A percentile compares a stretch with the other conserved stretches of the same genome.
Conservation (phyloP, 2,797 vertebrate genomes). For the Xiphorhynchus erythropygius region DNA sequence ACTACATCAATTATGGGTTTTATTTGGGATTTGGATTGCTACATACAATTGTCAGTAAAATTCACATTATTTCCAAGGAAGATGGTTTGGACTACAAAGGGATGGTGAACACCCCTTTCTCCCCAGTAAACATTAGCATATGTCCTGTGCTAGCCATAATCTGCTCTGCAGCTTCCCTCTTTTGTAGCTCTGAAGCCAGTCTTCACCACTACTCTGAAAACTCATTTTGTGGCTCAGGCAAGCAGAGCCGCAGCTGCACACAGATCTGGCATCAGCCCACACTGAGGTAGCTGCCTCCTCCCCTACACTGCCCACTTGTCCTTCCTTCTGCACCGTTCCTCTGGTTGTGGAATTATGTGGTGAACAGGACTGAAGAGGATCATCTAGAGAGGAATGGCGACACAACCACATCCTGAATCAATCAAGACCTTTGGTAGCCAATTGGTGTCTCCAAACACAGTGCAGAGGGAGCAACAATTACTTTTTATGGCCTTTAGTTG, state of each 20-base stretch:
- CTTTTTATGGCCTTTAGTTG: not conserved
- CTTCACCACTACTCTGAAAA: not conserved
- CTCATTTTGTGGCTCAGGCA: not conserved
- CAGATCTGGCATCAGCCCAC: not conserved
- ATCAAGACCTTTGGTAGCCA: not conserved
- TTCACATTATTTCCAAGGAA: conserved; percentile 12
- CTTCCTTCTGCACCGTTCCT: not conserved
- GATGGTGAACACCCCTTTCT: not conserved
- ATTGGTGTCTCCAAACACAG: not conserved
- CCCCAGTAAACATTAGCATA: accelerated
- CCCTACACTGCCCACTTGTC: not conserved
- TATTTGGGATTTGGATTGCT: not conserved
- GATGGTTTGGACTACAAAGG: not conserved
- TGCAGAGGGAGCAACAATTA: not conserved
- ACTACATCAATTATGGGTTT: not conserved
- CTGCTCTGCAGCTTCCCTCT: not conserved
- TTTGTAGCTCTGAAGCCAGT: not conserved
- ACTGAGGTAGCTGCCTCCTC: not conserved
- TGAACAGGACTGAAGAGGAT: not conserved
- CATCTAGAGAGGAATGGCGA: not conserved
- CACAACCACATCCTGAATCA: not conserved
- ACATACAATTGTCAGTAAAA: not conserved
- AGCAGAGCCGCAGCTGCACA: not conserved
- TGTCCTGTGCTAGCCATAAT: not conserved
- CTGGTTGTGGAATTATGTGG: not conserved